Evolutionary conservation across 2,113 vertebrate species (phyloP), one percentile per base, ranked within the genome.

Genomic region (Cephalopterus ornatus): DNA sequence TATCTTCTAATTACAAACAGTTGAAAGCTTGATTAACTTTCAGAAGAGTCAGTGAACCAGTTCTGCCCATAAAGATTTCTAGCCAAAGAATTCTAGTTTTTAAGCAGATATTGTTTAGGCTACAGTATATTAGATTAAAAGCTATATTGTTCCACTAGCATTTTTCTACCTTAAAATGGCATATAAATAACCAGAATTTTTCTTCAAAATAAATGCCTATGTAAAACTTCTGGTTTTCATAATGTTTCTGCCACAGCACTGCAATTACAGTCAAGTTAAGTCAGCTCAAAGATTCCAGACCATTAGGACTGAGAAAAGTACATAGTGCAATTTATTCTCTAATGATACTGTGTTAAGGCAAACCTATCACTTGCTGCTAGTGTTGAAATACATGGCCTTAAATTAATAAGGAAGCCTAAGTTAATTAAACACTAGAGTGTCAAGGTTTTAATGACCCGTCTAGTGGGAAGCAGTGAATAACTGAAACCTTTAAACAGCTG

Each of bases 361-460:
- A 92, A 79, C 61, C n/a, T 81, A 75, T 67, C 82, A 81, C 85
- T 91, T 95, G 35, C 44, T 67, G 75, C 17, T 71, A 35, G 39
- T 2, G 0, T 74, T 79, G 71, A 85, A 94, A 93, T 84, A 66
- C 8, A 22, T 2, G 26, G 28, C 59, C 47, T 75, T 94, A 96
- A 95, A 93, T 50, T 28, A 92, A 68, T 63, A 86, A 86, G 52
- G 27, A 91, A 90, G 42, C 30, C 16, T 26, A 83, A 88, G 77
- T 90, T 93, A 96, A 92, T 96, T 91, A 88, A 88, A 87, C 39
- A 61, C 41, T 24, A 46, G 59, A 96, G n/a, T 72, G 62, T 89
- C 73, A 63, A 74, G 53, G 28, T 80, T 96, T 95, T 96, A 87
- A 91, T 89, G 72, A 94, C 65, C 16, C 12, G 30, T 79, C 30